Evolutionary conservation across 2,113 vertebrate genomes (phyloP).

Genomic region (Embiotoca jacksoni): DNA sequence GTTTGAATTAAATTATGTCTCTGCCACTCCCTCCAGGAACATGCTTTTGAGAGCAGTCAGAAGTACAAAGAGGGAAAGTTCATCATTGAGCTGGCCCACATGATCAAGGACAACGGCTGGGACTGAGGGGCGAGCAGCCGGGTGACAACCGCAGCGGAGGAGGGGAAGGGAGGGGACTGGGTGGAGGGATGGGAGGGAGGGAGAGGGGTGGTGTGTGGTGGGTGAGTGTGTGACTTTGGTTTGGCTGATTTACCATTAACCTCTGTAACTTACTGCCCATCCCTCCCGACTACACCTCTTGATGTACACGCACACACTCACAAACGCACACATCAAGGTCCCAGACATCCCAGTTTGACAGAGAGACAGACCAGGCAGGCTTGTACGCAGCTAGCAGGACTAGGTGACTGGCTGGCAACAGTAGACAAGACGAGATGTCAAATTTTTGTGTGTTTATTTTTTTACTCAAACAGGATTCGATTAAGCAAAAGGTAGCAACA

Average conservation of each 20-base stretch:
- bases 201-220: slow-evolving; percentile 50
- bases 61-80: slow-evolving; percentile 99
- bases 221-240: slow-evolving; percentile 84
- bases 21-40: slow-evolving; percentile 86
- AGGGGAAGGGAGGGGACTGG: slow-evolving; percentile 10
- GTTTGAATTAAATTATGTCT: slow-evolving; percentile 31
- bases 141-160: slow-evolving; percentile 36
- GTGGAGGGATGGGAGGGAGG: slow-evolving; percentile 23
- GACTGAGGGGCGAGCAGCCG: slow-evolving; percentile 85
- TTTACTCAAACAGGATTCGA: slow-evolving; percentile 22
- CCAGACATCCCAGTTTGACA: slow-evolving; percentile 74
- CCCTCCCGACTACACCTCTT: slow-evolving; percentile 57
- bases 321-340: slow-evolving; percentile 45
- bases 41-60: slow-evolving; percentile 99
- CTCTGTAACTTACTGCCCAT: slow-evolving; percentile 79
- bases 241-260: slow-evolving; percentile 84
- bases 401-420: slow-evolving; percentile 55
- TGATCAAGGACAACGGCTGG: slow-evolving; percentile 99
- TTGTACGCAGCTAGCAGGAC: slow-evolving; percentile 63
- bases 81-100: slow-evolving; percentile 99
- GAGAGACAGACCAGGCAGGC: slow-evolving; percentile 58
- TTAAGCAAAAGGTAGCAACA: slow-evolving; percentile 23
- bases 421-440: slow-evolving; percentile 23
- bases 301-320: slow-evolving; percentile 48
- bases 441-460: slow-evolving; percentile 19